Conservation (phyloP, 1,140 invertebrate species). For the Drosophila busckii region DNA sequence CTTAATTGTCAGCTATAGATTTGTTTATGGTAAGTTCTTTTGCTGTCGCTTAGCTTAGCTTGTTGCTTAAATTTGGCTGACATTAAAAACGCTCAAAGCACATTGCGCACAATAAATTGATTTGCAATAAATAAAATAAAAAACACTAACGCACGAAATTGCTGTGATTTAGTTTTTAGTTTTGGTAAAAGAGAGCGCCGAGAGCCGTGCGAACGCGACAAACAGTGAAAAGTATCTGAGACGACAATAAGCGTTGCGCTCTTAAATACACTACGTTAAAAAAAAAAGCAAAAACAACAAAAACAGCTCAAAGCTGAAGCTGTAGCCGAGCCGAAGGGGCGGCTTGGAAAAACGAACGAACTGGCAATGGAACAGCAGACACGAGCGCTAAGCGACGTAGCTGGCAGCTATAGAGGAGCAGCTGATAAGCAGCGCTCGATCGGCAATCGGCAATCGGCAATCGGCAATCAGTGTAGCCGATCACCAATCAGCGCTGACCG, state of each 20-base stretch:
- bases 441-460: too few species aligned
- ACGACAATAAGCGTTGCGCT: slow-evolving; percentile 49
- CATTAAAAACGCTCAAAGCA: slow-evolving; percentile 22
- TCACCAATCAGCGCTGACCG: too few species aligned
- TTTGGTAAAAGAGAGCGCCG: slow-evolving; percentile 21
- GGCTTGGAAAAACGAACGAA: slow-evolving; percentile 27
- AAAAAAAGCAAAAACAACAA: slow-evolving; percentile 10
- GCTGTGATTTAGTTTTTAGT: not conserved
- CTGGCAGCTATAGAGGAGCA: too few species aligned
- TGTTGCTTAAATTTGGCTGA: slow-evolving; percentile 11
- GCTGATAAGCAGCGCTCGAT: slow-evolving; percentile 15
- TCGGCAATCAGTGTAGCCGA: too few species aligned
- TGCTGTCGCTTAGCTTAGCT: not conserved
- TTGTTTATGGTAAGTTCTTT: slow-evolving; percentile 8
- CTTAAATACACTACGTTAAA: slow-evolving; percentile 51
- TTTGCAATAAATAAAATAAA: not conserved
- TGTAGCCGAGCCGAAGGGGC: slow-evolving; percentile 2
- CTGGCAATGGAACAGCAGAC: slow-evolving; percentile 33
- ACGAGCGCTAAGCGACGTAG: slow-evolving; percentile 33
- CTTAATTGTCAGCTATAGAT: too few species aligned
- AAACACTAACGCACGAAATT: not conserved
- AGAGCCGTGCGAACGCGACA: slow-evolving; percentile 42
- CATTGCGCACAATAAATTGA: slow-evolving; percentile 8
- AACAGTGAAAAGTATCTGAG: slow-evolving; percentile 67
- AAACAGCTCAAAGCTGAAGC: slow-evolving; percentile 5